phyloP scores from a whole-genome alignment of 2,113 vertebrate species.

The Mastomys coucha region DNA sequence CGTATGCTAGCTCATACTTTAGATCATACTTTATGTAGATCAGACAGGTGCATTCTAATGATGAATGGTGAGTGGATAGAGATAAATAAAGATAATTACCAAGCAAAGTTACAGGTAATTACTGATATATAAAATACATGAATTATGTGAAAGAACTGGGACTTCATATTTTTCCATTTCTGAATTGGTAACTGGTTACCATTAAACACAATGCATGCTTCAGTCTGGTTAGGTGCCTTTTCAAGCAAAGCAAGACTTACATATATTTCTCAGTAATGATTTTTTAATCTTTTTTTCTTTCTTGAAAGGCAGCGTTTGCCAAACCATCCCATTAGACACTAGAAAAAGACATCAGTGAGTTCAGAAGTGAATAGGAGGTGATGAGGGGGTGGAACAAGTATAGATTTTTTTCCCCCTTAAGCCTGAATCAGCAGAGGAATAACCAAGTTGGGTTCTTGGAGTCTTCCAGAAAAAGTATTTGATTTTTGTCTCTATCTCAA shows the following conservation, averaged over 20 bases:
- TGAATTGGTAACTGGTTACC: neutral
- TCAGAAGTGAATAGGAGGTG: neutral
- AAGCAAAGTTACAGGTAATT: neutral
- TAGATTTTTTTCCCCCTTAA: neutral
- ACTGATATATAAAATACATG: neutral
- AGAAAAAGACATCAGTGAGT: neutral
- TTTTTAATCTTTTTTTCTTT: conserved; percentile 6
- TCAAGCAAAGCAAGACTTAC: neutral
- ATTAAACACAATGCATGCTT: neutral
- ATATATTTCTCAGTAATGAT: neutral
- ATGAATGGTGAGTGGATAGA: neutral
- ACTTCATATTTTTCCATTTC: neutral
- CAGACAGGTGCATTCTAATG: neutral
- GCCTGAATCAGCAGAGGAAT: neutral
- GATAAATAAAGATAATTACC: neutral
- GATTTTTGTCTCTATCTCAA: neutral
- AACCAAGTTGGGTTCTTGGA: neutral
- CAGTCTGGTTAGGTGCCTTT: neutral
- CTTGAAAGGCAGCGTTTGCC: neutral
- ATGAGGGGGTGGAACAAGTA: neutral
- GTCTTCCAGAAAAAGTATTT: neutral
- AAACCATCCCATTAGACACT: neutral
- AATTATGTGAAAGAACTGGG: neutral
- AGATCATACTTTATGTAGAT: too few relatives aligned
- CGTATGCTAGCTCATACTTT: neutral